Evolutionary conservation across 2,888 invertebrate species (phyloP).

Genomic region (Hololepta plana): DNA sequence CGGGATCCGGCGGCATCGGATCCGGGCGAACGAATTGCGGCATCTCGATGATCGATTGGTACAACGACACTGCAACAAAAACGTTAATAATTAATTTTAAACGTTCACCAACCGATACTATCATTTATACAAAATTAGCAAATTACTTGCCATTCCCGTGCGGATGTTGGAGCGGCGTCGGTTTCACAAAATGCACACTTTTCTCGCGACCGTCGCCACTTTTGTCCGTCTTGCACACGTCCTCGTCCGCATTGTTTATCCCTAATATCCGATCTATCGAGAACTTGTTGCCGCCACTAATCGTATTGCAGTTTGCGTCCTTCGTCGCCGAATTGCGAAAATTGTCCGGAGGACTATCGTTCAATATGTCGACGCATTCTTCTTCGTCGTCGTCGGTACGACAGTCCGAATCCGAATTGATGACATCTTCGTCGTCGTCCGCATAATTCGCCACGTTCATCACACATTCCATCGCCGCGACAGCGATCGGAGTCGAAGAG

Average conservation of each 20-base stretch:
- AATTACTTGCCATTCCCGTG: slow-evolving; percentile 8
- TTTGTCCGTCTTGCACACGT: slow-evolving; percentile 8
- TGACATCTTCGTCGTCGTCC: slow-evolving; percentile 5
- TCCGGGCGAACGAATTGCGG: slow-evolving; percentile 18
- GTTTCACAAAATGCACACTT: slow-evolving; percentile 20
- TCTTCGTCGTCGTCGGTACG: slow-evolving; percentile 5
- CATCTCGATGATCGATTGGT: slow-evolving; percentile 20
- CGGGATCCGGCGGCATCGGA: slow-evolving; percentile 20
- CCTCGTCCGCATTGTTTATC: slow-evolving; percentile 11
- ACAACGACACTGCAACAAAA: slow-evolving; percentile 16
- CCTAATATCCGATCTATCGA: slow-evolving; percentile 27
- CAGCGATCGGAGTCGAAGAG: too few species aligned
- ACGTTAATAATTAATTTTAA: slow-evolving; percentile 5
- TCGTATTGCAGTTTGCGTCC: too few species aligned
- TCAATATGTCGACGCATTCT: slow-evolving; percentile 17
- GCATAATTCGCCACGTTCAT: too few species aligned
- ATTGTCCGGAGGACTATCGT: slow-evolving; percentile 12
- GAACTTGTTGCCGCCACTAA: slow-evolving; percentile 20
- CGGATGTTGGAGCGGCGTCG: slow-evolving; percentile 15
- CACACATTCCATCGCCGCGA: too few species aligned
- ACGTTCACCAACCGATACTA: slow-evolving; percentile 1
- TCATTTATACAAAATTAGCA: not conserved
- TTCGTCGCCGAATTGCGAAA: slow-evolving; percentile 7
- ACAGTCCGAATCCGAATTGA: slow-evolving; percentile 7
- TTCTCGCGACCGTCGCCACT: slow-evolving; percentile 10